Percentiles rank a stretch among this genome's conserved stretches.
phyloP scores from a whole-genome alignment of 2,797 vertebrate genomes.

The Serranus cabrilla region DNA sequence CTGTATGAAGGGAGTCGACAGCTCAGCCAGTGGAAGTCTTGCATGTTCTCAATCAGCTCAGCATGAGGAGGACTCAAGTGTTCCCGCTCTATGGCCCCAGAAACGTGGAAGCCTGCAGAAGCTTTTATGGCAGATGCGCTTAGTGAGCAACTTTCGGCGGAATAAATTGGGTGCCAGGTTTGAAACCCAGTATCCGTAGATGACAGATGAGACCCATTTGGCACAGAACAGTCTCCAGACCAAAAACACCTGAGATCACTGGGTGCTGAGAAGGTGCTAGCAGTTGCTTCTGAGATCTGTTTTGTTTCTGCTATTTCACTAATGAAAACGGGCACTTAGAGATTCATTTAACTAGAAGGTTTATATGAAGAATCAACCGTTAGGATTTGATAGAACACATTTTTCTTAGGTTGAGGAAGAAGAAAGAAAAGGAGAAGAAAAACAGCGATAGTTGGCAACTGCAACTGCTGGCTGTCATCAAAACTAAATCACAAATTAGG shows the following conservation, averaged over 20 bases:
- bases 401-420: background rate
- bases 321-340: background rate
- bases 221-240: background rate
- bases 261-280: background rate
- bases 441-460: background rate
- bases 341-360: slow-evolving; percentile 6
- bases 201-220: background rate
- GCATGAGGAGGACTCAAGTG: too few relatives aligned
- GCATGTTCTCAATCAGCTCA: too few relatives aligned
- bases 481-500: slow-evolving; percentile 33
- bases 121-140: background rate
- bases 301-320: slow-evolving; percentile 5
- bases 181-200: background rate
- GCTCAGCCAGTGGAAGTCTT: too few relatives aligned
- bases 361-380: background rate
- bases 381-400: background rate
- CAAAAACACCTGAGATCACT: background rate
- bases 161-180: background rate
- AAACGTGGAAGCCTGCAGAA: background rate
- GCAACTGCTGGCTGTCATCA: slow-evolving; percentile 8
- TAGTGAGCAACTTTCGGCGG: background rate
- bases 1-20: too few relatives aligned
- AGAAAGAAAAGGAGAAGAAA: slow-evolving; percentile 3
- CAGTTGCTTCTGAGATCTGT: background rate
- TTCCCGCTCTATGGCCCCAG: background rate